Conservation (phyloP, 2,888 invertebrate genomes). For the Tipula vernalis region DNA sequence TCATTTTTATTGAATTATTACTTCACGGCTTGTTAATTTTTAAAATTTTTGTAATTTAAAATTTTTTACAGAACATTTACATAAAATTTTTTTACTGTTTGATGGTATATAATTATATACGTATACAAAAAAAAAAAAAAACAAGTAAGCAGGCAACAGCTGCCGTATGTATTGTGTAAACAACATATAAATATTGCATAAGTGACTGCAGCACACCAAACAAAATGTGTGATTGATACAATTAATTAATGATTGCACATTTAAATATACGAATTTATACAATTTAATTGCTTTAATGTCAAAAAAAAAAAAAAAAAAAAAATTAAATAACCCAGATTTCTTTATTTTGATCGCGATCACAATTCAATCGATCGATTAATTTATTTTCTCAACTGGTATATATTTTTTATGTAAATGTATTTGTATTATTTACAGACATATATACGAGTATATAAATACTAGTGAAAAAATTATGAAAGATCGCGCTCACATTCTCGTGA, state of each 20-base stretch:
- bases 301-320: background rate
- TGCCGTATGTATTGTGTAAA: background rate
- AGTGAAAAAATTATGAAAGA: background rate
- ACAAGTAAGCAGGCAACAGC: background rate
- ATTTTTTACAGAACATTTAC: background rate
- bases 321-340: background rate
- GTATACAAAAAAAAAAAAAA: background rate
- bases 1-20: slow-evolving; percentile 4
- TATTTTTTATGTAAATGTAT: background rate
- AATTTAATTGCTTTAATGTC: background rate
- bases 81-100: background rate
- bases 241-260: background rate
- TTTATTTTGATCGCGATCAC: background rate
- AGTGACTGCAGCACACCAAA: background rate
- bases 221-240: background rate
- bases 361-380: background rate
- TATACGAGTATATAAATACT: background rate
- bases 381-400: background rate
- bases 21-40: background rate
- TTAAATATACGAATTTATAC: background rate
- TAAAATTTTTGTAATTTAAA: background rate
- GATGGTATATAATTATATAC: background rate
- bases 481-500: background rate
- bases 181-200: background rate
- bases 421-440: background rate